Conservation (phyloP, 2,113 vertebrate genomes). For the Myocastor coypus region DNA sequence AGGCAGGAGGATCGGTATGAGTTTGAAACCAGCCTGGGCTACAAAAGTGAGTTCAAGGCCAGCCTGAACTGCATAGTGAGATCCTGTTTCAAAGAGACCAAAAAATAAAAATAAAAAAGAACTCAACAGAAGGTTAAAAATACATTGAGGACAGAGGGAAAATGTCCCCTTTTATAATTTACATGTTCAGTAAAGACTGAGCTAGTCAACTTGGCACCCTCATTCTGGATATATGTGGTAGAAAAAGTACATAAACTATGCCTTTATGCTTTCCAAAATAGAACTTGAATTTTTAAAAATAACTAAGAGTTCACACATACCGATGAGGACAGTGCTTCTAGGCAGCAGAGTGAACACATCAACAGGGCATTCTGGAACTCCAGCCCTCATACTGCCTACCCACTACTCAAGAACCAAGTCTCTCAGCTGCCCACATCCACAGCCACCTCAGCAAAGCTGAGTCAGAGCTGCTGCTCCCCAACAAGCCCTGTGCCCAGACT, state of each 20-base stretch:
- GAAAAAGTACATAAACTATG: slow-evolving; percentile 78
- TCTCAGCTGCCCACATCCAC: background rate
- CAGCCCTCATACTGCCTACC: background rate
- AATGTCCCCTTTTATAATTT: background rate
- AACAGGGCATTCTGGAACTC: background rate
- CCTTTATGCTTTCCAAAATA: slow-evolving; percentile 64
- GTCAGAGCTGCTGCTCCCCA: background rate
- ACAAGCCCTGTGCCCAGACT: background rate
- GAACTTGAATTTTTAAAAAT: slow-evolving; percentile 65
- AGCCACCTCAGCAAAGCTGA: background rate
- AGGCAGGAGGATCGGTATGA: too few species aligned
- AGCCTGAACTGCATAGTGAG: too few species aligned
- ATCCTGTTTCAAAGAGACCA: too few species aligned
- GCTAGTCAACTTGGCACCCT: background rate
- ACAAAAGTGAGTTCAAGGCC: too few species aligned
- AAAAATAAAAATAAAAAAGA: too few species aligned
- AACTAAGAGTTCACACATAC: slow-evolving; percentile 61
- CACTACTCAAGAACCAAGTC: background rate
- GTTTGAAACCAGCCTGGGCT: too few species aligned
- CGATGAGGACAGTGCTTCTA: background rate
- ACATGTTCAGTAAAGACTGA: background rate
- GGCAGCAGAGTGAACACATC: background rate
- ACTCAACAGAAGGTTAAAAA: background rate
- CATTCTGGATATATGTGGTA: background rate
- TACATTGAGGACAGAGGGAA: background rate